These are phyloP conservation scores for Diacarnus erythraeanus DNA, from an alignment of 37 sponge, comb jelly and placozoan species.

Conservation along the genomic window DNA sequence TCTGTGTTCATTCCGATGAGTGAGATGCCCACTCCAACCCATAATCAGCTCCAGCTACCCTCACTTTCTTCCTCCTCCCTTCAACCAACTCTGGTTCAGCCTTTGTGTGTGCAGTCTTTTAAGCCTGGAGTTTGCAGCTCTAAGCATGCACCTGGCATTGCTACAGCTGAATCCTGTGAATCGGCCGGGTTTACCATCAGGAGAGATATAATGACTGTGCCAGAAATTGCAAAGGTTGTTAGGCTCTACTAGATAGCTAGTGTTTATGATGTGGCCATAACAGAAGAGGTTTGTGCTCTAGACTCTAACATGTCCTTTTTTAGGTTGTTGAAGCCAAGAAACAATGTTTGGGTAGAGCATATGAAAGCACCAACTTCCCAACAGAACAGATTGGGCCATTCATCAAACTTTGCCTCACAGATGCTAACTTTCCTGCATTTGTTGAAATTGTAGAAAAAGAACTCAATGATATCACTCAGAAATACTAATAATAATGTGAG, in stretches of 20 bases:
- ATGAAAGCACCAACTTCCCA: constrained; percentile 76
- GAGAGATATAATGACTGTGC: constrained; percentile 13
- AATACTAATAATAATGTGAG: background rate
- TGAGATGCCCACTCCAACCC: constrained; percentile 30
- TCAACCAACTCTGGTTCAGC: too few relatives aligned
- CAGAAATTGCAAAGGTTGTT: constrained; percentile 41
- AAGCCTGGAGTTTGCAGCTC: too few relatives aligned
- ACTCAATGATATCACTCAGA: constrained; percentile 35
- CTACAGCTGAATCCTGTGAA: too few relatives aligned
- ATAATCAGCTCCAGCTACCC: too few relatives aligned
- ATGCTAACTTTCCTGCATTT: constrained; percentile 91
- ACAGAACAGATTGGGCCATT: constrained; percentile 77
- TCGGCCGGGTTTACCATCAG: too few relatives aligned
- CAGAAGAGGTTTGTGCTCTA: background rate
- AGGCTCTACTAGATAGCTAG: background rate
- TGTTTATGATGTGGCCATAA: background rate
- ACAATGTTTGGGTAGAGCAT: constrained; percentile 58
- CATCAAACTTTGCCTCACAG: constrained; percentile 91
- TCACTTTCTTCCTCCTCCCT: too few relatives aligned
- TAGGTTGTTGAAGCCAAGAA: background rate
- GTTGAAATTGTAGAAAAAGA: constrained; percentile 90
- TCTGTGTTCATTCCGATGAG: constrained; percentile 41
- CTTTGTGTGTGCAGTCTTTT: too few relatives aligned
- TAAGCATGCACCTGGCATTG: too few relatives aligned
- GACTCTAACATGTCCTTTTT: background rate